Evolutionary conservation across 2,113 vertebrate genomes (phyloP), one percentile per base, ranked within the genome.

Genomic region (Sclerurus mexicanus): DNA sequence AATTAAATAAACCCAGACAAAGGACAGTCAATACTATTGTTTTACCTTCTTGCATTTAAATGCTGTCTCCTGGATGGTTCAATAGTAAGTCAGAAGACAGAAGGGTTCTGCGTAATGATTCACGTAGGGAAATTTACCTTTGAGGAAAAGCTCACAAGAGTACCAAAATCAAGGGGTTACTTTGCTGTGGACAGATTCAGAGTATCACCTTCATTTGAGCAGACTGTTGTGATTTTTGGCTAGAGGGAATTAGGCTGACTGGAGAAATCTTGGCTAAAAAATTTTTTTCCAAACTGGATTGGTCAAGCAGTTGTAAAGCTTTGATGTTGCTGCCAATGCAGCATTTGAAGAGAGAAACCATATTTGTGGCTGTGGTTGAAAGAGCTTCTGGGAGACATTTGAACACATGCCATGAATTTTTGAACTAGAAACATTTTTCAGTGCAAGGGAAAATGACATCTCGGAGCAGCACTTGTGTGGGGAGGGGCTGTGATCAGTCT

Each of bases 21-120:
- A 66, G 80, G 88, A 90, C 86, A 92, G 92, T 96, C 95, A 93
- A 89, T 96, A 93, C 73, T 64, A 46, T 82, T 93, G 83, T 96
- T 96, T 92, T 95, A 76, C 90, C 69, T 89, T 58, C 90, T 90
- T 94, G 80, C 88, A 96, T 96, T 96, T 94, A 89, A 95, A 95
- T 94, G 86, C 73, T 66, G 37, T 69, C 69, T 96, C 49, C 73
- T 92, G 85, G 83, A 81, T 69, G 19, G 80, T 68, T 95, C 88
- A 93, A 47, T 89, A 92, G 76, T 25, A 62, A 79, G 49, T 63
- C 52, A 39, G 53, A 52, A 86, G 56, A 75, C 83, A 87, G 64
- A 74, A 59, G 0, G 2, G 28, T 47, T 90, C 68, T 64, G 11
- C 78, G 79, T 46, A 84, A 78, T 63, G 47, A 90, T 93, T 87